phyloP scores from a whole-genome alignment of 2,797 vertebrate species.

The Manis pentadactyla region DNA sequence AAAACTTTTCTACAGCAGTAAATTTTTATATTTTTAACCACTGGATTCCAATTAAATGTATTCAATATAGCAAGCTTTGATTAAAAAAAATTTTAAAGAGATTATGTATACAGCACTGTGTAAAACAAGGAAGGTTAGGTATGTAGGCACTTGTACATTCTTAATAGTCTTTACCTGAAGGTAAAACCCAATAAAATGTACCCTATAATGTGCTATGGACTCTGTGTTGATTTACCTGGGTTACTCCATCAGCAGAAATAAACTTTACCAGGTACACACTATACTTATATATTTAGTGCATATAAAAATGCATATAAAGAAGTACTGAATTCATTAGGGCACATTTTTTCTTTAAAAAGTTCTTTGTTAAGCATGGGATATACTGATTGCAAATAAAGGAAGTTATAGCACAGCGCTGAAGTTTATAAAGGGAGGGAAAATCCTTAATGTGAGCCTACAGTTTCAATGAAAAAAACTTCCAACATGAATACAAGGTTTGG shows the following conservation, averaged over 20 bases:
- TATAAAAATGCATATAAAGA: conserved; percentile 83
- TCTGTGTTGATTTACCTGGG: conserved; percentile 85
- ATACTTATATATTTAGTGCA: conserved; percentile 80
- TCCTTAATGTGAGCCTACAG: conserved; percentile 68
- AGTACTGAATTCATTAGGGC: conserved; percentile 85
- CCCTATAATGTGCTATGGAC: conserved; percentile 82
- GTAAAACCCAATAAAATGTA: conserved; percentile 87
- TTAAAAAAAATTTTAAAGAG: conserved; percentile 82
- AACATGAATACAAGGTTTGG: conserved; percentile 50
- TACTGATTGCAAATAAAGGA: conserved; percentile 79
- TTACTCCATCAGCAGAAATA: conserved; percentile 84
- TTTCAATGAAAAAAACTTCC: conserved; percentile 49
- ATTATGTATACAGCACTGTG: conserved; percentile 84
- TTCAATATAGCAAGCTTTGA: conserved; percentile 88
- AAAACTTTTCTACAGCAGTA: conserved; percentile 84
- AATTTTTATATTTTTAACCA: conserved; percentile 88
- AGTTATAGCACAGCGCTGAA: conserved; percentile 60
- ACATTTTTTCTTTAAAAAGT: conserved; percentile 83
- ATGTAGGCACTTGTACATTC: conserved; percentile 80
- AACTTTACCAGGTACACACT: conserved; percentile 84
- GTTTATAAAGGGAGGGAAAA: conserved; percentile 76
- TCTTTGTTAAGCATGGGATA: conserved; percentile 81
- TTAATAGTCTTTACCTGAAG: conserved; percentile 88
- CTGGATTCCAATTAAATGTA: conserved; percentile 87
- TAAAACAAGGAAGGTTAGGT: conserved; percentile 85